Percentiles rank a stretch among this genome's conserved stretches.
phyloP scores from a whole-genome alignment of 2,888 invertebrate genomes.

The Drosophila mimica region DNA sequence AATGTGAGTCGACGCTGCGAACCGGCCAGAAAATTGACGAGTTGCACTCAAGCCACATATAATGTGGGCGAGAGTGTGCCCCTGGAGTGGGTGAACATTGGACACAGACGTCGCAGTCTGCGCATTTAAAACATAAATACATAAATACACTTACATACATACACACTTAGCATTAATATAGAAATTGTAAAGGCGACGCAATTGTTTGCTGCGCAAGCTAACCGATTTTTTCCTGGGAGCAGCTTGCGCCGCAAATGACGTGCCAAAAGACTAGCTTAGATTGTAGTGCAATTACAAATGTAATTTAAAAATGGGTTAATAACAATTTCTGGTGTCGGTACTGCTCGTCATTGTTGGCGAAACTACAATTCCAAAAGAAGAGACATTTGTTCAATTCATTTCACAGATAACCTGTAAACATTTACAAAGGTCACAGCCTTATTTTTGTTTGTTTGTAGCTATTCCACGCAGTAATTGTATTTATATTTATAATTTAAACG shows the following conservation, averaged over 20 bases:
- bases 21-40: conserved; percentile 87
- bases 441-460: conserved; percentile 46
- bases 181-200: conserved; percentile 38
- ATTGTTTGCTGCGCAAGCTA: conserved; percentile 76
- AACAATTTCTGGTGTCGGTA: conserved; percentile 62
- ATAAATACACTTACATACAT: background rate
- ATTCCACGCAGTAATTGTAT: conserved; percentile 62
- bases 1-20: conserved; percentile 92
- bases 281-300: conserved; percentile 59
- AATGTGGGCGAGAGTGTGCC: conserved; percentile 79
- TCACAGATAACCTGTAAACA: conserved; percentile 39
- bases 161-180: conserved; percentile 49
- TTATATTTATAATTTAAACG: conserved; percentile 66
- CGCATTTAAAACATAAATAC: conserved; percentile 61
- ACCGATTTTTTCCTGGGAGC: background rate
- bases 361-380: conserved; percentile 13
- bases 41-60: conserved; percentile 85
- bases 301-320: conserved; percentile 42
- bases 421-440: conserved; percentile 57
- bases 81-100: conserved; percentile 84
- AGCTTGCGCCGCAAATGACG: conserved; percentile 76
- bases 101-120: conserved; percentile 82
- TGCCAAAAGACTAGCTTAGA: conserved; percentile 65
- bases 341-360: conserved; percentile 23
- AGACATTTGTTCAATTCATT: conserved; percentile 1